Base-by-base conservation (phyloP, 1,140 invertebrate genomes). In the Heliconius himera region DNA sequence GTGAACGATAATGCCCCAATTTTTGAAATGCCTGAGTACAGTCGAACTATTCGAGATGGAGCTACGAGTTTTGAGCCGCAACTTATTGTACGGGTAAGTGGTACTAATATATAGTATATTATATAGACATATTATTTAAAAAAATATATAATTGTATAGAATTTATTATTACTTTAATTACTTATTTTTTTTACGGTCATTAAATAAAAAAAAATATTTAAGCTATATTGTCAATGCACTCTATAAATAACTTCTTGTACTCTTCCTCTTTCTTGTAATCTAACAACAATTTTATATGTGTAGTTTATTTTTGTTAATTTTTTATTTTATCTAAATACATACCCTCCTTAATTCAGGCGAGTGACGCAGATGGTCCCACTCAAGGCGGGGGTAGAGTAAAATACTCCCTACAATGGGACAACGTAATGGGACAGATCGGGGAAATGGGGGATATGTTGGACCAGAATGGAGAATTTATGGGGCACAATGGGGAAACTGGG, bases 1-100 rank as follows among this genome's bases (percentile, higher is more conserved):
- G 96, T 97, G 0, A 98, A 98, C 88, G 98, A 99, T 87, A 98
- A 98, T 85, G 95, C 96, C 56, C 98, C 98, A 0, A 86, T 95
- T 1, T 98, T 98, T 90, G 96, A 97, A 76, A 95, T 96, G 41
- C 84, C 90, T 0, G 96, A 97, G 76, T 98, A 98, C 83, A 96
- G 96, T 70, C 95, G 97, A 74, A 97, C 96, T 13, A 96, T 97
- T 49, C 93, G 97, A 82, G 97, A 98, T 87, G 96, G 96, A 8
- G 96, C 96, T 0, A 96, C 95, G 9, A 96, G 95, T 84, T 97
- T 97, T 87, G 96, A 97, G 86, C 97, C 97, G 1, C 97, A 97
- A 78, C 95, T 98, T 77, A 96, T 97, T 79, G 95, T 98, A 8
- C 95, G 93, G 72, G 93, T 94, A 84, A 90, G 89, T 72, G 13